Evolutionary conservation across 2,797 vertebrate species (phyloP).

Genomic region (Characodon lateralis): DNA sequence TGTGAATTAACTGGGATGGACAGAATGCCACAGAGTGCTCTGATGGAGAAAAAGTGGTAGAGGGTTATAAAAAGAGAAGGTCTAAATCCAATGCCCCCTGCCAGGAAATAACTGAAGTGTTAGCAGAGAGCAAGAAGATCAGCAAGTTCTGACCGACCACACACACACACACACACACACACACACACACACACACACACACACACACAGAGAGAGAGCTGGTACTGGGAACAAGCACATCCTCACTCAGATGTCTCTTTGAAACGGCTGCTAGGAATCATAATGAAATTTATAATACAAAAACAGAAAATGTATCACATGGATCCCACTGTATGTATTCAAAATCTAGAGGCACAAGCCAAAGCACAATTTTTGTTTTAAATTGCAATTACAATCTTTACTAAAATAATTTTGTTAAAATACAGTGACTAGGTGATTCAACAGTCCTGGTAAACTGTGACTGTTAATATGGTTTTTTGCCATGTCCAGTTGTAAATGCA

Average conservation of each 20-base stretch:
- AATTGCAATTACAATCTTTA: no score
- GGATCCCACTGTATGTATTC: no score
- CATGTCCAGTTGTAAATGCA: no score
- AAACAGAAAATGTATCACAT: no score
- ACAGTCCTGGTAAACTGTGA: no score
- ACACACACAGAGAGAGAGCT: not conserved
- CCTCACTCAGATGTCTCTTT: not conserved
- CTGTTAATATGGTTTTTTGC: no score
- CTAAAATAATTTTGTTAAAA: no score
- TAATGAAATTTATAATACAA: no score
- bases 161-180: not conserved
- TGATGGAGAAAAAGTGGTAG: conserved; percentile 18
- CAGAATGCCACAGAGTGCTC: not conserved
- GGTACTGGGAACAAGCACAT: not conserved
- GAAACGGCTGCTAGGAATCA: not conserved
- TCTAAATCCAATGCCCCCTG: conserved; percentile 20
- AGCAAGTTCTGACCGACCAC: conserved; percentile 22
- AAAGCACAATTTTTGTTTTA: no score
- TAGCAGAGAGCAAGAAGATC: conserved; percentile 35
- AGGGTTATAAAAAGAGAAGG: conserved; percentile 13
- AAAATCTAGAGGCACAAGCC: no score
- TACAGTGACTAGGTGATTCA: no score
- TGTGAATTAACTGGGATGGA: not conserved
- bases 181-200: not conserved
- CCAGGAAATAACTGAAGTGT: conserved; percentile 37